These are phyloP conservation scores for Pygoscelis adeliae DNA, from an alignment of 2,113 vertebrate genomes.

Conservation along the genomic window DNA sequence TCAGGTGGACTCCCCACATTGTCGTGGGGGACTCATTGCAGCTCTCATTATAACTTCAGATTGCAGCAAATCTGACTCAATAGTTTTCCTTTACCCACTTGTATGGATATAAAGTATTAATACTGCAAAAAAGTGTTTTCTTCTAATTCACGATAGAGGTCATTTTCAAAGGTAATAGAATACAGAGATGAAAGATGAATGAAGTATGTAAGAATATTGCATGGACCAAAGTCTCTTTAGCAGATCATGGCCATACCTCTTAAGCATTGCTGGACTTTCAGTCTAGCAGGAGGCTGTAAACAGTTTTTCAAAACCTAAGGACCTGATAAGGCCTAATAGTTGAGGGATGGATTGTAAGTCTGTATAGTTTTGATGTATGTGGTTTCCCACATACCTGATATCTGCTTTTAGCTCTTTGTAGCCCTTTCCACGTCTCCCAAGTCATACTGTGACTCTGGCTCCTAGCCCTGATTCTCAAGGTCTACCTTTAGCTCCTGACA, in stretches of 20 bases:
- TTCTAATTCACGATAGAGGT: not conserved
- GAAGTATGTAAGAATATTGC: not conserved
- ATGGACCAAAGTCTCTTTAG: not conserved
- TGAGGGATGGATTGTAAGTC: not conserved
- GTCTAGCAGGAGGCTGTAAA: not conserved
- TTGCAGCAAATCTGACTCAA: not conserved
- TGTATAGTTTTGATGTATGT: not conserved
- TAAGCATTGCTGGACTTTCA: not conserved
- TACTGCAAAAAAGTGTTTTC: not conserved
- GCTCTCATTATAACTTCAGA: not conserved
- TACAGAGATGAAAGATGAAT: not conserved
- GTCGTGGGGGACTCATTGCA: rapidly evolving
- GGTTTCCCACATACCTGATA: not conserved
- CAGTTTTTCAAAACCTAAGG: not conserved
- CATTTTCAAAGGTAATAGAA: not conserved
- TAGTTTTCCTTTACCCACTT: not conserved
- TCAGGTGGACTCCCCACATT: not conserved
- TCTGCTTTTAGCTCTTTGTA: not conserved
- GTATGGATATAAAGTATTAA: not conserved
- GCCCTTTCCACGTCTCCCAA: not conserved
- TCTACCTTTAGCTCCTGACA: not conserved
- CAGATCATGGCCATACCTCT: not conserved
- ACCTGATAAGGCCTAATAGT: not conserved
- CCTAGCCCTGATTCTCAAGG: not conserved
- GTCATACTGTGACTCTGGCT: not conserved